Evolutionary conservation across 2,113 vertebrate genomes (phyloP).

Genomic region (Takifugu flavidus): DNA sequence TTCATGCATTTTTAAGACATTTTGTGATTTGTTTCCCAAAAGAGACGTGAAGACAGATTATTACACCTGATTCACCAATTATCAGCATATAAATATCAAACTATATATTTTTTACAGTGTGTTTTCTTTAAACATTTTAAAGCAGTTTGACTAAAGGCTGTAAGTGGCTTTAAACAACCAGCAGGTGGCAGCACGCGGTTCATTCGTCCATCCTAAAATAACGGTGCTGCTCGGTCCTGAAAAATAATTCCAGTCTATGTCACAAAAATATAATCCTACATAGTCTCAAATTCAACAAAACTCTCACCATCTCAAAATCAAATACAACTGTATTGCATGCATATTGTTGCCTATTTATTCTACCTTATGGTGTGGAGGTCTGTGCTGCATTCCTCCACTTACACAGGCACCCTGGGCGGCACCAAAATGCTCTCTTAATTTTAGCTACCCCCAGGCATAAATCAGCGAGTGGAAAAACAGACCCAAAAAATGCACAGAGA

Average conservation of each 20-base stretch:
- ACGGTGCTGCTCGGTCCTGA: conserved; percentile 20
- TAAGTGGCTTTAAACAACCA: conserved; percentile 27
- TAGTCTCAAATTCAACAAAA: neutral
- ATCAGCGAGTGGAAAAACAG: conserved; percentile 75
- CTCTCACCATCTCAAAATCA: conserved; percentile 32
- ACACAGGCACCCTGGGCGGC: conserved; percentile 73
- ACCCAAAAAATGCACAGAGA: conserved; percentile 73
- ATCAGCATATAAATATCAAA: too few species aligned
- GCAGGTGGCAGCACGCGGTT: conserved; percentile 61
- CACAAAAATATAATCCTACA: neutral
- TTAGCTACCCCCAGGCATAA: conserved; percentile 74
- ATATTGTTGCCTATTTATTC: conserved; percentile 70
- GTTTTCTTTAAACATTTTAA: too few species aligned
- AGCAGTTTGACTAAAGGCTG: neutral
- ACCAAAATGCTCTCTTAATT: conserved; percentile 76
- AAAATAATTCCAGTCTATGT: conserved; percentile 4
- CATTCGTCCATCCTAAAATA: conserved; percentile 26
- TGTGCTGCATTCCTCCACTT: conserved; percentile 64
- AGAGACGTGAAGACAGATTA: too few species aligned
- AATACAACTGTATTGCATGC: conserved; percentile 40
- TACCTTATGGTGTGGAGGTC: conserved; percentile 72
- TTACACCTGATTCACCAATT: too few species aligned
- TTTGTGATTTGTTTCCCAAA: too few species aligned
- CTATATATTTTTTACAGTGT: neutral
- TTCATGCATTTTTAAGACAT: too few species aligned